These are phyloP conservation scores for Emydocephalus ijimae DNA, from an alignment of 2,113 vertebrate species.

Conservation along the genomic window DNA sequence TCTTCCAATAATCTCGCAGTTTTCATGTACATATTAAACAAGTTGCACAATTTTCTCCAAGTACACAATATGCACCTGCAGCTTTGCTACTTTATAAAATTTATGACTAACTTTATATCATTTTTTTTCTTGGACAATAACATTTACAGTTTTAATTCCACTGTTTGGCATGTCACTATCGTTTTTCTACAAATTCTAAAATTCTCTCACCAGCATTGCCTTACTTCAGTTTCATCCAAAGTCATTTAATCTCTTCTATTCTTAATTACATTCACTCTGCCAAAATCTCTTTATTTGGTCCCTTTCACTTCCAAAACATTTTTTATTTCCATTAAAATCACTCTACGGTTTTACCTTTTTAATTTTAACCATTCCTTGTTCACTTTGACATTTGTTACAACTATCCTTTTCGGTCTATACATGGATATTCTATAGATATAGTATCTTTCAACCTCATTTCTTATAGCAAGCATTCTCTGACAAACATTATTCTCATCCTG, in stretches of 20 bases:
- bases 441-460: background rate
- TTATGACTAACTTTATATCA: no score
- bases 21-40: background rate
- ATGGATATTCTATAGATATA: background rate
- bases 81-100: background rate
- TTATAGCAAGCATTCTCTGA: background rate
- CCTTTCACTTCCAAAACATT: background rate
- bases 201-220: background rate
- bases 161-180: background rate
- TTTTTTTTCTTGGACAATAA: background rate
- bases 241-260: background rate
- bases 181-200: background rate
- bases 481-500: background rate
- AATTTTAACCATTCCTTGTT: background rate
- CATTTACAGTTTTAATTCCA: background rate
- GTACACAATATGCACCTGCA: background rate
- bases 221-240: background rate
- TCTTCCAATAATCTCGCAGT: background rate
- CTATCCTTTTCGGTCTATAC: background rate
- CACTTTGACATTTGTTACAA: background rate
- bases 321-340: background rate
- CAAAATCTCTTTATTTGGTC: background rate
- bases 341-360: background rate
- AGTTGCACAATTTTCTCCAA: background rate
- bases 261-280: background rate